Percentiles rank a stretch among this genome's conserved stretches.
Conservation (phyloP, 2,797 vertebrate species). For the Pangasius sanitwongsei region DNA sequence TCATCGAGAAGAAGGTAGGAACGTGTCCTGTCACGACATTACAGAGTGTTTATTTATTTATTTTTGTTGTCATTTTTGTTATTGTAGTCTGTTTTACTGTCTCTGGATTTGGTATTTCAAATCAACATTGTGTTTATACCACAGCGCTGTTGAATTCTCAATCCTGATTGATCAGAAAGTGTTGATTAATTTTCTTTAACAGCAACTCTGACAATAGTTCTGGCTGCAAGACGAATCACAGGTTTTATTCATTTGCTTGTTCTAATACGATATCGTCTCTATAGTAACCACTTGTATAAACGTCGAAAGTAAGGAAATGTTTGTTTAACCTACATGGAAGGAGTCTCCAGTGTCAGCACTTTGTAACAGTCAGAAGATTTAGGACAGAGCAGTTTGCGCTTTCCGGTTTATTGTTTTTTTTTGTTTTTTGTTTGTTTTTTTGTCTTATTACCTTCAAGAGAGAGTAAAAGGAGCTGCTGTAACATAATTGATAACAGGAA, state of each 20-base stretch:
- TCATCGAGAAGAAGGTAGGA: slow-evolving; percentile 75
- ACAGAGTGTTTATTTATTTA: background rate
- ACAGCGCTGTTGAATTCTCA: background rate
- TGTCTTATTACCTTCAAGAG: background rate
- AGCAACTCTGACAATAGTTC: background rate
- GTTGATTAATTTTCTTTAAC: background rate
- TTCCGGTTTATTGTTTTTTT: background rate
- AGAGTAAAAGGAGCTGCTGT: background rate
- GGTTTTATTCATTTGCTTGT: background rate
- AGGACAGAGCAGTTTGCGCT: background rate
- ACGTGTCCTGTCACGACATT: background rate
- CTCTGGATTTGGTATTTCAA: background rate
- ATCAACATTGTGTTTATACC: background rate
- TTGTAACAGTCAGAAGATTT: background rate
- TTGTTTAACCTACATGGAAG: background rate
- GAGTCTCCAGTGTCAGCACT: background rate
- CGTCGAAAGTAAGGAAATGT: background rate
- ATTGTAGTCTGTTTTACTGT: background rate
- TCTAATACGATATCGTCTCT: background rate
- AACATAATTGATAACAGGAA: background rate
- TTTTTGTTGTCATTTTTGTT: background rate
- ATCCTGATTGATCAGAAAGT: background rate
- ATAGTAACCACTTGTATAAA: background rate
- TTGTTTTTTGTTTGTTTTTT: background rate
- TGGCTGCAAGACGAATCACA: background rate